A percentile compares a stretch with the other conserved stretches of the same genome.
Evolutionary conservation across 2,888 invertebrate genomes (phyloP).

Genomic region (Temnothorax ravouxi): DNA sequence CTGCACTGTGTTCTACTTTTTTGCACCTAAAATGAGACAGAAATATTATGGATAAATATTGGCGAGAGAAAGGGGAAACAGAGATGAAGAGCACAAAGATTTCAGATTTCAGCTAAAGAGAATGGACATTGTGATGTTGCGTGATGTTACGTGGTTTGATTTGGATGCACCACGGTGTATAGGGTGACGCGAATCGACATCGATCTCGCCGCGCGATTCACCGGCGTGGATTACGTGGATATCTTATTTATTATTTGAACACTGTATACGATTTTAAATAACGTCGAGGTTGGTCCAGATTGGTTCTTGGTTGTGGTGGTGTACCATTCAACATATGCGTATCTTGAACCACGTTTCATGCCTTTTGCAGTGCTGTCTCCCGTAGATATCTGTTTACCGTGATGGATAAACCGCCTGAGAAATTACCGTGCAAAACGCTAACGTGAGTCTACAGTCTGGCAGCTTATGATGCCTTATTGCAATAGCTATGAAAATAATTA

Average conservation of each 20-base stretch:
- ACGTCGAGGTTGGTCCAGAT: background rate
- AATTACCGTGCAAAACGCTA: constrained; percentile 56
- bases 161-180: background rate
- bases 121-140: background rate
- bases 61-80: background rate
- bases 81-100: background rate
- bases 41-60: no score
- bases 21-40: background rate
- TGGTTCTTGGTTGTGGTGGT: no score
- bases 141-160: no score
- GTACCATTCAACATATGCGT: background rate
- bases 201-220: background rate
- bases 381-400: background rate
- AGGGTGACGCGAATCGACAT: constrained; percentile 4
- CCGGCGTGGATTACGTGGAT: background rate
- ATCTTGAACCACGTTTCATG: background rate
- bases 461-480: background rate
- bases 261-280: constrained; percentile 24
- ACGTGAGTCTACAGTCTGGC: constrained; percentile 57
- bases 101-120: background rate
- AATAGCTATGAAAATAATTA: background rate
- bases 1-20: background rate
- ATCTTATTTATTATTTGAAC: background rate
- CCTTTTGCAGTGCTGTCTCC: background rate
- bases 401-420: constrained; percentile 57